Evolutionary conservation across 2,113 vertebrate species (phyloP), one percentile per base, ranked within the genome.

Genomic region (Zapus hudsonius): DNA sequence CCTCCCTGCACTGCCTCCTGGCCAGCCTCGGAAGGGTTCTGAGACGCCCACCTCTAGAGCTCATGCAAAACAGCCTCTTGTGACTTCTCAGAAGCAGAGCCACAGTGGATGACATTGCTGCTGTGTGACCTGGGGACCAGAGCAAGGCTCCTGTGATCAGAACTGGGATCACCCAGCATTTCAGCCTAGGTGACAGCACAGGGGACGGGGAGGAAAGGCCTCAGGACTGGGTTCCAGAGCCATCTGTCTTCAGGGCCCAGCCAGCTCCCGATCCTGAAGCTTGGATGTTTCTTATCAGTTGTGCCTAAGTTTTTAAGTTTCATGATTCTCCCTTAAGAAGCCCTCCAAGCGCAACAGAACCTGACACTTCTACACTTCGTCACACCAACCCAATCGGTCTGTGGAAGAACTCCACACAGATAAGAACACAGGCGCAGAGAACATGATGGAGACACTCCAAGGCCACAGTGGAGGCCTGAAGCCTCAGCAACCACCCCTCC

Each of bases 161-260:
- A 19, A 47, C 52, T 52, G 52, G 23, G 42, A 36, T 6, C 40
- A 75, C 29, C 0, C 55, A 0, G 0, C 5, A 15, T n/a, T 47
- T 47, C 17, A 13, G 59, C 29, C 64, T 20, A 20, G 13, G 6
- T 15, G 2, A 1, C 22, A 55, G 64, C 1, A 10, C 22, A 72
- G 76, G 8, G 19, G n/a, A 57, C 29, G 4, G n/a, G 17, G 0
- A 20, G 22, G 36, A 69, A 4, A n/a, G 66, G 66, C 5, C 7
- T 15, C 17, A 4, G 40, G 42, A 33, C 64, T 42, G 55, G 3
- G n/a, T 17, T n/a, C 52, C 8, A 12, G 10, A 7, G 47, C 25
- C 69, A 40, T 55, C 22, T 13, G 42, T 55, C 22, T 13, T 31
- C 36, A 42, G 75, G 31, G 42, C 29, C 57, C 33, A 29, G 31